These are phyloP conservation scores for Agonum fuliginosum DNA, from an alignment of 2,888 invertebrate genomes.

Conservation along the genomic window DNA sequence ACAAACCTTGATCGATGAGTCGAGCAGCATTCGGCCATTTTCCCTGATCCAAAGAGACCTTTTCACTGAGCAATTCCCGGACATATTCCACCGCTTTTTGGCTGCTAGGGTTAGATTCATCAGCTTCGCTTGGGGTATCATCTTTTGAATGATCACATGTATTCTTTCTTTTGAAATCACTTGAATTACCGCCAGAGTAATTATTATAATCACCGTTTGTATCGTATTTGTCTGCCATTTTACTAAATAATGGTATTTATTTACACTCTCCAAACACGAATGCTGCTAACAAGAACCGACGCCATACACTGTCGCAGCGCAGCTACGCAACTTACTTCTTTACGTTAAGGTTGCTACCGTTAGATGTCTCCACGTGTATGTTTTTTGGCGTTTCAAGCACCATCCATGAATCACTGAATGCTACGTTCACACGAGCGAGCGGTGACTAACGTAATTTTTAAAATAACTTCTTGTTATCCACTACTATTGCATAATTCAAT, in stretches of 20 bases:
- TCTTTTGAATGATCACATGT: conserved; percentile 63
- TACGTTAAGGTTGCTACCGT: conserved; percentile 22
- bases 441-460: not conserved
- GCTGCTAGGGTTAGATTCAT: conserved; percentile 76
- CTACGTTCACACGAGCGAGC: conserved; percentile 20
- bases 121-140: conserved; percentile 70
- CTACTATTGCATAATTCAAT: too few species aligned
- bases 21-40: conserved; percentile 83
- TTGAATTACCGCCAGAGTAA: conserved; percentile 66
- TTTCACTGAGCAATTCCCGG: conserved; percentile 83
- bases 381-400: not conserved
- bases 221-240: conserved; percentile 71
- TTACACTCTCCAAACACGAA: conserved; percentile 47
- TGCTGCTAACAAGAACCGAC: conserved; percentile 45
- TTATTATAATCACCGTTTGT: conserved; percentile 69
- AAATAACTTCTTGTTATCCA: not conserved
- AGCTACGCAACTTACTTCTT: not conserved
- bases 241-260: conserved; percentile 36
- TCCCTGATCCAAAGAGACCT: conserved; percentile 79
- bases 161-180: conserved; percentile 70
- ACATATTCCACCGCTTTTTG: conserved; percentile 88
- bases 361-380: conserved; percentile 41
- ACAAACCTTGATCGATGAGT: conserved; percentile 84
- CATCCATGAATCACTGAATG: not conserved
- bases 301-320: conserved; percentile 53